These are phyloP conservation scores for Micromussa lordhowensis DNA, from an alignment of 92 coral and sea anemone genomes.

Conservation along the genomic window DNA sequence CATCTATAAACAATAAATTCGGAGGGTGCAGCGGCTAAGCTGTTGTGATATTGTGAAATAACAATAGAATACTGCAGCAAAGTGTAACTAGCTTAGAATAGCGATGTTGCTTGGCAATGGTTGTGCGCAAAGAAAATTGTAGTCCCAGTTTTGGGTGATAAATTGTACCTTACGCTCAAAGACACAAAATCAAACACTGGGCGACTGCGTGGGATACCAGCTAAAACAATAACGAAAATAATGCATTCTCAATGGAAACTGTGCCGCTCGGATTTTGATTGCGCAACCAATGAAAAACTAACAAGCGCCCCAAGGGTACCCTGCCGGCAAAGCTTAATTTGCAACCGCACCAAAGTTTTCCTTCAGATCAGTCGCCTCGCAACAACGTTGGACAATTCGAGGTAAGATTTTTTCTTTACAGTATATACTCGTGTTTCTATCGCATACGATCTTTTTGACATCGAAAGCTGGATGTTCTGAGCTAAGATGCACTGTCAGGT, in stretches of 20 bases:
- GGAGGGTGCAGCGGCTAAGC: background rate
- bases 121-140: background rate
- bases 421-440: background rate
- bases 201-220: background rate
- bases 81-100: no score
- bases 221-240: background rate
- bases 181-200: background rate
- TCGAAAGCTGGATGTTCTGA: background rate
- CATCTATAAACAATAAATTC: background rate
- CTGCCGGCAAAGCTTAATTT: background rate
- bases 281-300: background rate
- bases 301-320: background rate
- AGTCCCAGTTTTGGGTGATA: background rate
- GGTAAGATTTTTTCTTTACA: background rate
- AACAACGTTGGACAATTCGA: background rate
- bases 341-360: background rate
- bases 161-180: background rate
- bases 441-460: background rate
- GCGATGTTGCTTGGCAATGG: background rate
- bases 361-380: background rate
- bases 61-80: background rate
- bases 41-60: background rate
- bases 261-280: background rate
- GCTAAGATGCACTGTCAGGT: no score
- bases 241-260: background rate